Conservation (phyloP, 2,113 vertebrate genomes). For the Hemichromis elongatus region DNA sequence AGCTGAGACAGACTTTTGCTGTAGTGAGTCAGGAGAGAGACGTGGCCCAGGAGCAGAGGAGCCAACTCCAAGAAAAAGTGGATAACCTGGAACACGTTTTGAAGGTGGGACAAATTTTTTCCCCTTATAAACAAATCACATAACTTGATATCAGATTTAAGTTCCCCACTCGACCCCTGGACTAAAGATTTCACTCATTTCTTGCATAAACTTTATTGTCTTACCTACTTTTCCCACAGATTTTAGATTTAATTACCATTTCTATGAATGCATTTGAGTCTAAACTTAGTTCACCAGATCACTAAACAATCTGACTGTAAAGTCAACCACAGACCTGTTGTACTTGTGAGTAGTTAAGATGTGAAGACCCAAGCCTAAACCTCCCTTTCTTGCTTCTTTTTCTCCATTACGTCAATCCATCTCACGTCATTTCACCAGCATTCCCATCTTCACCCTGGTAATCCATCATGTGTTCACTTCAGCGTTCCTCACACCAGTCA, state of each 20-base stretch:
- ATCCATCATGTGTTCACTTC: background rate
- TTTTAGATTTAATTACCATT: background rate
- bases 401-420: background rate
- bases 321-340: background rate
- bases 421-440: background rate
- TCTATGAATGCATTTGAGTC: background rate
- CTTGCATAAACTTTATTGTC: background rate
- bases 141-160: background rate
- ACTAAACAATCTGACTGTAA: background rate
- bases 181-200: background rate
- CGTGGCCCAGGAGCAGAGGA: slow-evolving; percentile 78
- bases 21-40: slow-evolving; percentile 77
- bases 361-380: background rate
- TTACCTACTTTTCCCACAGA: background rate
- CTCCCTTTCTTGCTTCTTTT: background rate
- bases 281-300: background rate
- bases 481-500: background rate
- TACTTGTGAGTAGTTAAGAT: background rate
- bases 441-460: background rate
- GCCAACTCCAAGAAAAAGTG: slow-evolving; percentile 83
- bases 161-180: too few species aligned
- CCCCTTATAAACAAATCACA: background rate
- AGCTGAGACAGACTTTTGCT: slow-evolving; percentile 69
- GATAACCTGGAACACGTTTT: slow-evolving; percentile 91
- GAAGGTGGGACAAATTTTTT: slow-evolving; percentile 72